Evolutionary conservation across 2,797 vertebrate genomes (phyloP), one percentile per base, ranked within the genome.

Genomic region (Notolabrus celidotus): DNA sequence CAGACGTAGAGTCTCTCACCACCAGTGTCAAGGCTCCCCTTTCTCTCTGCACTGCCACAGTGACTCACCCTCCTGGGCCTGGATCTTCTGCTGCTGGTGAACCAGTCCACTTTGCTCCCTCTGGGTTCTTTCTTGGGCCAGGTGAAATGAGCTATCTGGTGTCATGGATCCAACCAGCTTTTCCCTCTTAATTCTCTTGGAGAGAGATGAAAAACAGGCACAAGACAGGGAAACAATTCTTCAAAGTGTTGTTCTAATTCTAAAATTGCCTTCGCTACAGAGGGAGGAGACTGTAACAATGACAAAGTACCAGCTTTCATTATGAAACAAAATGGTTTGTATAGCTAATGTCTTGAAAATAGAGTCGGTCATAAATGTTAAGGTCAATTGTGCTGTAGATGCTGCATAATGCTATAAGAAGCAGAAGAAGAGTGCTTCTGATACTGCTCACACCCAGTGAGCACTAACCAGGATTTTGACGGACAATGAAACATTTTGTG

Each of bases 191-290:
- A 64, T 51, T 79, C 12, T 33, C 59, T 51, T 34, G 29, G 42
- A 42, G 50, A 49, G 15, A 27, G 15, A 59, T 41, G 34, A 64
- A 58, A 71, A 67, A 55, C 29, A 43, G 64, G 59, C 52, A 52
- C 19, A 41, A 60, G 36, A 79, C 62, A 54, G 71, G 38, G 49
- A 15, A 55, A 66, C 73, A 38, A 36, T 52, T n/a, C 59, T 61
- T 71, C 50, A 77, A 43, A 34, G 42, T 23, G 15, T 10, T 2
- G 9, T 33, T 53, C 42, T 38, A 65, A 47, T 20, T 73, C 49
- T 50, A 57, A 57, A 70, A 79, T 43, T 54, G 22, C 47, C 58
- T 22, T 51, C 6, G 45, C 33, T 46, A 53, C 25, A 75, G 62
- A 61, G 56, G 16, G 22, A 57, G 38, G 11, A 58, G 12, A 20